A percentile compares a stretch with the other conserved stretches of the same genome.
phyloP scores from a whole-genome alignment of 2,797 vertebrate species.

The Mormyrus hasselquistii region DNA sequence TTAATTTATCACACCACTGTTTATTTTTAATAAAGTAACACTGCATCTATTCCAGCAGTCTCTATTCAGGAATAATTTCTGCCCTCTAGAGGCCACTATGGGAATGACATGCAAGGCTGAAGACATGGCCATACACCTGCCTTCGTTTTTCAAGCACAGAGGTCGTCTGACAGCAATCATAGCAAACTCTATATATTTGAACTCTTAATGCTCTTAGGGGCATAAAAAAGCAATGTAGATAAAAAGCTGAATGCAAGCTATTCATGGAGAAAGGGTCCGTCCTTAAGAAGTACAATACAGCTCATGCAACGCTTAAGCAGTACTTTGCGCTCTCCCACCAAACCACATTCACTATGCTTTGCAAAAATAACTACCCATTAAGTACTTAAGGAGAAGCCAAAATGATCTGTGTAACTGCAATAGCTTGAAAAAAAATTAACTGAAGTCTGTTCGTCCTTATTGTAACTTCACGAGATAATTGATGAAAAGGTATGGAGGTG shows the following conservation, averaged over 20 bases:
- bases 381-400: not conserved
- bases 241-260: not conserved
- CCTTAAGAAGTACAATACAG: not conserved
- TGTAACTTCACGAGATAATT: not conserved
- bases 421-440: not conserved
- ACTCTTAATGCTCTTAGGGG: not conserved
- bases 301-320: not conserved
- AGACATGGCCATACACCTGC: not conserved
- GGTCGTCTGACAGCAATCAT: not conserved
- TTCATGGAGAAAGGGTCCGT: not conserved
- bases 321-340: not conserved
- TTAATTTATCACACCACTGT: not conserved
- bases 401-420: not conserved
- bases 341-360: not conserved
- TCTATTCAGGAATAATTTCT: not conserved
- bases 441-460: not conserved
- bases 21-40: not conserved
- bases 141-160: not conserved
- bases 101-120: not conserved
- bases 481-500: not conserved
- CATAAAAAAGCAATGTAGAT: not conserved
- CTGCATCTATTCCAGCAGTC: not conserved
- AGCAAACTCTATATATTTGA: not conserved
- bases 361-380: slow-evolving; percentile 10
- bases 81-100: not conserved